phyloP scores from a whole-genome alignment of 2,113 vertebrate genomes.

The Hucho hucho region DNA sequence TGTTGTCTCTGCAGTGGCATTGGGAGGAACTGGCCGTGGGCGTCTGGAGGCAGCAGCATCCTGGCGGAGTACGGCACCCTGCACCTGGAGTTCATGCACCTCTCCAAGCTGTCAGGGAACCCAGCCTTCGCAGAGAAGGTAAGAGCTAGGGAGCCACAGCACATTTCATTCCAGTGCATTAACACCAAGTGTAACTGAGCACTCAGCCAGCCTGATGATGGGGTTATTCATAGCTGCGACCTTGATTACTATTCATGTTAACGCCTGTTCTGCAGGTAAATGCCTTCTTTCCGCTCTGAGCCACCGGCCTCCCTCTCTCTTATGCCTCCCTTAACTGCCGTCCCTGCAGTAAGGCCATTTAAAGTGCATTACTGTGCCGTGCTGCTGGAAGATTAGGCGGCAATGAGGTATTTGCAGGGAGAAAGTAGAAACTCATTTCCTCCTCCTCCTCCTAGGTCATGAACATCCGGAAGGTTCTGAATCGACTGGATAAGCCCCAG shows the following conservation, averaged over 20 bases:
- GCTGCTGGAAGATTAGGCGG: too few relatives aligned
- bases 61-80: slow-evolving; percentile 97
- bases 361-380: neutral
- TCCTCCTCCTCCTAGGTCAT: slow-evolving; percentile 77
- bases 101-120: slow-evolving; percentile 91
- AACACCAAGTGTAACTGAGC: neutral
- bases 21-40: slow-evolving; percentile 97
- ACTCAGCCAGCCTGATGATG: neutral
- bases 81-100: slow-evolving; percentile 93
- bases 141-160: slow-evolving; percentile 26
- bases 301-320: neutral
- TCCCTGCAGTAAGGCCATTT: neutral
- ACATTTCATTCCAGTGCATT: neutral
- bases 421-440: too few relatives aligned
- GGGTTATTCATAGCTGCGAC: neutral
- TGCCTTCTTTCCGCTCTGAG: neutral
- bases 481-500: slow-evolving; percentile 91
- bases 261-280: neutral
- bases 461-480: slow-evolving; percentile 94
- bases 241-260: slow-evolving; percentile 3
- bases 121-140: slow-evolving; percentile 95
- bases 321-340: neutral
- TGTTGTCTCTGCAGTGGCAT: slow-evolving; percentile 77
- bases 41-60: slow-evolving; percentile 97
- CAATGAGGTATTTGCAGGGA: too few relatives aligned